phyloP scores from a whole-genome alignment of 2,888 invertebrate genomes.

The Mongoloraphidia duomilia region DNA sequence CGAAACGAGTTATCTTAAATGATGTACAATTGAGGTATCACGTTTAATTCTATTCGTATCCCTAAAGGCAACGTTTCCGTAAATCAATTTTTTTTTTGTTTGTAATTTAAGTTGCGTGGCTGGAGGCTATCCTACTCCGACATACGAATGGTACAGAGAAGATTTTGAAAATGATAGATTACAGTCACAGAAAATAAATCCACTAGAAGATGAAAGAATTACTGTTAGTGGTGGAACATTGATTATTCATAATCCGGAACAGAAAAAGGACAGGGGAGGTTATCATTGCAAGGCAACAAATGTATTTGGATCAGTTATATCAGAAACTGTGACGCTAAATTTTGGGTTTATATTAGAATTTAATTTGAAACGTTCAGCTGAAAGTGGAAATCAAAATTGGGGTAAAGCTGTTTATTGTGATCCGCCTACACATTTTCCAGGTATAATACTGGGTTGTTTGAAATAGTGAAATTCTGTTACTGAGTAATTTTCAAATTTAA shows the following conservation, averaged over 20 bases:
- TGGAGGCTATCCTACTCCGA: slow-evolving; percentile 78
- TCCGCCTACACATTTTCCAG: slow-evolving; percentile 82
- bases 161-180: slow-evolving; percentile 68
- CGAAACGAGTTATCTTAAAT: slow-evolving; percentile 50
- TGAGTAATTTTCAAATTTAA: not conserved
- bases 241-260: slow-evolving; percentile 74
- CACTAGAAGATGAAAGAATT: slow-evolving; percentile 55
- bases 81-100: not conserved
- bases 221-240: slow-evolving; percentile 85
- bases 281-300: slow-evolving; percentile 91
- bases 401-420: slow-evolving; percentile 86
- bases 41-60: not conserved
- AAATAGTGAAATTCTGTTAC: not conserved
- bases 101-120: slow-evolving; percentile 49
- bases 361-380: slow-evolving; percentile 70
- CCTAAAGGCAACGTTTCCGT: not conserved
- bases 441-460: slow-evolving; percentile 22
- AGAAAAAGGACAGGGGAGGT: slow-evolving; percentile 63
- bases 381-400: slow-evolving; percentile 83
- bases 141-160: slow-evolving; percentile 82
- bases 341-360: slow-evolving; percentile 87
- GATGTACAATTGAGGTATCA: slow-evolving; percentile 54
- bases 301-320: slow-evolving; percentile 73
- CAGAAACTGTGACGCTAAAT: slow-evolving; percentile 73
- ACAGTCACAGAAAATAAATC: slow-evolving; percentile 60